Percentiles rank a stretch among this genome's conserved stretches.
phyloP scores from a whole-genome alignment of 2,797 vertebrate genomes.

The Sternotherus odoratus region DNA sequence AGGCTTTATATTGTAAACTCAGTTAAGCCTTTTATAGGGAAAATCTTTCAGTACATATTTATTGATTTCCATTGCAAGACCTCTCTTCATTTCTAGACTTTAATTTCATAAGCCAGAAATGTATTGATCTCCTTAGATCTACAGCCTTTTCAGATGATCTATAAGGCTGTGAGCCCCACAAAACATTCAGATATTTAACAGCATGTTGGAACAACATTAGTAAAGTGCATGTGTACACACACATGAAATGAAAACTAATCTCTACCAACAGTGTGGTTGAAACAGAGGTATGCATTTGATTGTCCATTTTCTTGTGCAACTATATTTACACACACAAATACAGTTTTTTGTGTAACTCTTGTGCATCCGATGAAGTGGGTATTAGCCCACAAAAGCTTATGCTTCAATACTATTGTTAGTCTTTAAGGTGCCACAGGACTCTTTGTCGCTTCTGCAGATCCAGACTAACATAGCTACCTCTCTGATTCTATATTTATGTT shows the following conservation, averaged over 20 bases:
- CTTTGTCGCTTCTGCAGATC: too few relatives aligned
- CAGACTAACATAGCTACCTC: too few relatives aligned
- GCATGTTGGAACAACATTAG: not conserved
- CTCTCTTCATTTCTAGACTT: constrained; percentile 29
- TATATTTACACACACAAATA: not conserved
- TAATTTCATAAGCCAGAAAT: constrained; percentile 44
- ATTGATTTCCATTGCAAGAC: constrained; percentile 22
- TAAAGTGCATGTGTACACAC: not conserved
- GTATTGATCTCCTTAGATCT: not conserved
- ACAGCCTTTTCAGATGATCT: constrained; percentile 36
- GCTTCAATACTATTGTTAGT: too few relatives aligned
- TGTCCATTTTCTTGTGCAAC: not conserved
- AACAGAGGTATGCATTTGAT: not conserved
- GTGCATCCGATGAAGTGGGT: too few relatives aligned
- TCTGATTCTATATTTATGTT: not conserved
- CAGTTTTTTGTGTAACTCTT: not conserved
- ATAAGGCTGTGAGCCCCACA: not conserved
- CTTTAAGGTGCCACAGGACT: too few relatives aligned
- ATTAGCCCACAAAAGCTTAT: too few relatives aligned
- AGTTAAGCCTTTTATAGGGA: constrained; percentile 14
- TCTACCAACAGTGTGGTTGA: not conserved
- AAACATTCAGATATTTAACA: not conserved
- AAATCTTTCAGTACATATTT: constrained; percentile 40
- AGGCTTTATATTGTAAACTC: not conserved
- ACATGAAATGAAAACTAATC: not conserved